Evolutionary conservation across 2,797 vertebrate genomes (phyloP), one percentile per base, ranked within the genome.

Genomic region (Iguana delicatissima): DNA sequence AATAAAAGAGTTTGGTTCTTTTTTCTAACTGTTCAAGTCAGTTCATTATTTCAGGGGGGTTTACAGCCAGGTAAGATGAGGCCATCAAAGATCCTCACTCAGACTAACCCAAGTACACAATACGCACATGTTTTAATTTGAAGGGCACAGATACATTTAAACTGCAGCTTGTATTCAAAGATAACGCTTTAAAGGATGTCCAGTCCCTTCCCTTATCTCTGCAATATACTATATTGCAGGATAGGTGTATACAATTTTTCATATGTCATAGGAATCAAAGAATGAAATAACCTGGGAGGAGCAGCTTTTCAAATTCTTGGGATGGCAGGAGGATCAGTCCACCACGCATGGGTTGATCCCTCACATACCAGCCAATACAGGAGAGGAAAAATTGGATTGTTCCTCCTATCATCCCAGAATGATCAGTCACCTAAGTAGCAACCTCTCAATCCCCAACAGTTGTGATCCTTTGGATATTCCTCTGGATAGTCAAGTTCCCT

Each of bases 1-100:
- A 97, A 98, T 98, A 98, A 98, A 98, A 92, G 59, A 83, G 93
- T 91, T 91, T 94, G 92, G 67, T 93, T 79, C 46, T 92, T 95
- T 96, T 95, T 95, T 85, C 85, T 96, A 95, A 76, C 59, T 67
- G 69, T 91, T 80, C 52, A 80, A 86, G 76, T 92, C 92, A 42
- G 7, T 88, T 87, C 24, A n/a, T 22, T 89, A 67, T 86, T 87
- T 79, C 2, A 42, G 7, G 1, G 7, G 1, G 50, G 73, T 85
- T 72, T 87, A 77, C 77, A 87, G 12, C 29, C 74, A 14, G 10
- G 22, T 74, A 9, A 38, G 55, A 13, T 79, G 22, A 24, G 32
- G 79, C 57, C 4, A 16, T 73, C 52, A 24, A 86, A 62, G 29
- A 42, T 59, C 29, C 4, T 76, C n/a, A 79, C 26, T 29, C 42